Evolutionary conservation across 2,113 vertebrate genomes (phyloP).

Genomic region (Amphiprion ocellaris): DNA sequence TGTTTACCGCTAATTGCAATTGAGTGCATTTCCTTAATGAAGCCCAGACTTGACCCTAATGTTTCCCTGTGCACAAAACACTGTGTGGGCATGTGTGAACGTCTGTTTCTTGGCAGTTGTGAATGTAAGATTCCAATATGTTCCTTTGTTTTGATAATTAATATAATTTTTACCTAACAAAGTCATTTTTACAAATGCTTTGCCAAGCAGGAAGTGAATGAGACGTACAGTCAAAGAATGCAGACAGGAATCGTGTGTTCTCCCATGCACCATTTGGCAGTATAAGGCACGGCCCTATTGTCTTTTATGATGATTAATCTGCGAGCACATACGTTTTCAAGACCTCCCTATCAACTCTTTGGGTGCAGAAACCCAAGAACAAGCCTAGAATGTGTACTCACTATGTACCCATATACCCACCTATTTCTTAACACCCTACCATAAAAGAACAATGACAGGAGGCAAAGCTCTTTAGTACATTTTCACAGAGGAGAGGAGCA

Average conservation of each 20-base stretch:
- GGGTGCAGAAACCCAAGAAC: constrained; percentile 48
- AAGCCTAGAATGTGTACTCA: constrained; percentile 45
- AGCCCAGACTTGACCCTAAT: constrained; percentile 67
- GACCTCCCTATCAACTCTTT: constrained; percentile 57
- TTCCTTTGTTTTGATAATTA: constrained; percentile 35
- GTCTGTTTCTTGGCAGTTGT: constrained; percentile 7
- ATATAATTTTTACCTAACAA: constrained; percentile 3
- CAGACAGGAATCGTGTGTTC: constrained; percentile 29
- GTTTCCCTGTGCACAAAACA: constrained; percentile 41
- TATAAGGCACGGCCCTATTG: constrained; percentile 49
- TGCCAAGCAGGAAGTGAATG: constrained; percentile 11
- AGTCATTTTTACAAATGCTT: constrained; percentile 13
- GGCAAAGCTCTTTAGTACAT: constrained; percentile 48
- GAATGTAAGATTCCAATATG: constrained; percentile 1
- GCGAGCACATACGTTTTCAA: constrained; percentile 56
- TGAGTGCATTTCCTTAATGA: constrained; percentile 79
- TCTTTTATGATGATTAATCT: constrained; percentile 80
- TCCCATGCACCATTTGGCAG: constrained; percentile 60
- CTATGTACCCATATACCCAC: constrained; percentile 32
- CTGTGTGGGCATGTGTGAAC: constrained; percentile 26
- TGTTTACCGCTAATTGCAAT: constrained; percentile 81
- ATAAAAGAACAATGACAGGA: constrained; percentile 42
- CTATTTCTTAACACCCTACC: constrained; percentile 15
- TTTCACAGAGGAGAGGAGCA: constrained; percentile 40
- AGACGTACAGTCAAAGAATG: constrained; percentile 20